Base-by-base conservation (phyloP, 2,113 vertebrate genomes). In the Actenoides hombroni region DNA sequence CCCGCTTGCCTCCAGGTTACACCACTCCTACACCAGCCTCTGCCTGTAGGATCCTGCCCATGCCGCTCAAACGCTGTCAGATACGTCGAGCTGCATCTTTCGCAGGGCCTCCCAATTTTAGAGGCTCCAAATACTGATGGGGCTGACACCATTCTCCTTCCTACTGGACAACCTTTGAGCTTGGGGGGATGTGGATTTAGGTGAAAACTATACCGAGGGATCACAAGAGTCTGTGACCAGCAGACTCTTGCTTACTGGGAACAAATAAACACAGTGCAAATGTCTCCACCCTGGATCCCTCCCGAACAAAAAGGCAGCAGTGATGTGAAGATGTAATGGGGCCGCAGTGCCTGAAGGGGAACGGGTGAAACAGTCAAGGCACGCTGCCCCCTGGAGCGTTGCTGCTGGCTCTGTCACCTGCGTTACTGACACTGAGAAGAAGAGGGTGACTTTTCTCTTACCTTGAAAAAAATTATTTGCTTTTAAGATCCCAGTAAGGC, bases 401-500 rank as follows among this genome's bases (percentile, higher is more conserved):
- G 3, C 48, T 49, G 26, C 39, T 42, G 31, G 39, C n/a, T 78
- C 31, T 28, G 0, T 63, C 6, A 3, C 33, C 29, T 0, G 1
- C 39, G 17, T 83, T 63, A 78, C 48, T 48, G 73, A 67, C 53
- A 19, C 46, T 8, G 42, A 21, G 57, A 67, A 63, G 21, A 49
- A 79, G 13, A 23, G 0, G 0, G 11, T 31, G 49, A 16, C n/a
- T 51, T 26, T 76, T 85, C 46, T 63, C 25, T 35, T 80, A 31
- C 39, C 16, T 60, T 21, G 19, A 81, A 29, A 68, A 51, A 69
- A n/a, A 54, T 37, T 0, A 40, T 67, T 77, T 83, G 20, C n/a
- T 79, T 86, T 86, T 28, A 77, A 83, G 77, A 48, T 46, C 10
- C 19, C 40, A 39, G 16, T 11, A 69, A 83, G 19, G 18, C 49